Evolutionary conservation across 2,888 invertebrate genomes (phyloP).

Genomic region (Gastracanthus pulcherrimus): DNA sequence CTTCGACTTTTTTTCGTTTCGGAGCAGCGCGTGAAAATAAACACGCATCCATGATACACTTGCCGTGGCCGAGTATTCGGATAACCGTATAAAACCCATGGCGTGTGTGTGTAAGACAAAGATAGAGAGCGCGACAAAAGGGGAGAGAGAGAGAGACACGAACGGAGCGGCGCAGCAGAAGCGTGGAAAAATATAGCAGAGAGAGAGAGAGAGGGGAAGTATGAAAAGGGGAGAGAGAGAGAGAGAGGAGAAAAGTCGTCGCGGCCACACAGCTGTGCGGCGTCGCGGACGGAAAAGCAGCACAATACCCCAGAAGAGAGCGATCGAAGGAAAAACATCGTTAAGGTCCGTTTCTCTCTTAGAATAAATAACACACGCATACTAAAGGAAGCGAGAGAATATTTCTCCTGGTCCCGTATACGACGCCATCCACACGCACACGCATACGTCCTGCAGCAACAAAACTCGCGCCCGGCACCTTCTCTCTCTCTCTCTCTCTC

Average conservation of each 20-base stretch:
- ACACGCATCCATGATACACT: no score
- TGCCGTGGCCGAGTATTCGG: no score
- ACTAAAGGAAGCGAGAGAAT: no score
- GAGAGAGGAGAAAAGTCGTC: not conserved
- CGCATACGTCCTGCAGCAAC: not conserved
- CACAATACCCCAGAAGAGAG: not conserved
- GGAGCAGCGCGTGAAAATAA: no score
- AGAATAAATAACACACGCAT: no score
- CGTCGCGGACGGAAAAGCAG: not conserved
- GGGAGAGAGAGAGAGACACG: no score
- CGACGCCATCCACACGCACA: not conserved
- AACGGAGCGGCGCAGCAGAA: no score
- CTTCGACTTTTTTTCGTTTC: not conserved
- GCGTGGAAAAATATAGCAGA: slow-evolving; percentile 4
- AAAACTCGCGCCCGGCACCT: slow-evolving; percentile 37
- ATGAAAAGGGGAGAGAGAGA: not conserved
- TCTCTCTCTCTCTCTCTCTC: slow-evolving; percentile 7
- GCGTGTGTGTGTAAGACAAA: not conserved
- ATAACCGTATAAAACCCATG: not conserved
- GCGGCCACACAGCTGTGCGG: not conserved
- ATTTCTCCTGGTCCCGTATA: no score
- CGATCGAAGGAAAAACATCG: no score
- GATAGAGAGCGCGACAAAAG: not conserved
- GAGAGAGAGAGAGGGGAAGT: not conserved
- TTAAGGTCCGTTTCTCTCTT: no score